phyloP scores from a whole-genome alignment of 2,113 vertebrate species.

The Actenoides hombroni region DNA sequence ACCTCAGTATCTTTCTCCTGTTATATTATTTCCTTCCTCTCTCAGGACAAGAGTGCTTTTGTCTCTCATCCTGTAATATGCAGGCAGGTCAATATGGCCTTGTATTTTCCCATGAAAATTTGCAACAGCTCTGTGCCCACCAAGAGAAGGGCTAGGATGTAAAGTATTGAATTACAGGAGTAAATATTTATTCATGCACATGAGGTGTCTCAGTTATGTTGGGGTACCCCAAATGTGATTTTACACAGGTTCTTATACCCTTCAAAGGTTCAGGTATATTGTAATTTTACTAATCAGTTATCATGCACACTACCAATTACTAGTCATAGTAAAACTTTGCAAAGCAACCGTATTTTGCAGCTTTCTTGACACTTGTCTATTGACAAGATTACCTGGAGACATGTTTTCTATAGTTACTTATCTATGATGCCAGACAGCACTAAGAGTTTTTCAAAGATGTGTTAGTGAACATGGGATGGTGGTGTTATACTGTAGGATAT shows the following conservation, averaged over 20 bases:
- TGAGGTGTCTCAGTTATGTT: background rate
- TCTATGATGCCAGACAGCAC: background rate
- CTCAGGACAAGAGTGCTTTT: background rate
- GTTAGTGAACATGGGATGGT: background rate
- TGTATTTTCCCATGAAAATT: background rate
- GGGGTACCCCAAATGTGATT: background rate
- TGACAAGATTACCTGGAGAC: background rate
- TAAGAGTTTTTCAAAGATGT: background rate
- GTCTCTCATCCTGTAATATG: background rate
- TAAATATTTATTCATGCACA: background rate
- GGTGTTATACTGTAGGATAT: background rate
- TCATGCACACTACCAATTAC: background rate
- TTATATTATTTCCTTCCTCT: background rate
- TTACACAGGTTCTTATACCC: background rate
- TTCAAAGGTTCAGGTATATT: background rate
- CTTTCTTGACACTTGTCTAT: accelerated
- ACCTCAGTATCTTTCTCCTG: background rate
- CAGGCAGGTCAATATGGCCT: background rate
- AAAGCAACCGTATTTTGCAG: background rate
- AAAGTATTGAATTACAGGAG: background rate
- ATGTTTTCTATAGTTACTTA: background rate
- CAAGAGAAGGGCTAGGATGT: background rate
- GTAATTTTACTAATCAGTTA: background rate
- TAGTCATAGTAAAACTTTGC: background rate
- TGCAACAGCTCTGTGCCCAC: accelerated